Evolutionary conservation across 2,113 vertebrate species (phyloP).

Genomic region (Sprattus sprattus): DNA sequence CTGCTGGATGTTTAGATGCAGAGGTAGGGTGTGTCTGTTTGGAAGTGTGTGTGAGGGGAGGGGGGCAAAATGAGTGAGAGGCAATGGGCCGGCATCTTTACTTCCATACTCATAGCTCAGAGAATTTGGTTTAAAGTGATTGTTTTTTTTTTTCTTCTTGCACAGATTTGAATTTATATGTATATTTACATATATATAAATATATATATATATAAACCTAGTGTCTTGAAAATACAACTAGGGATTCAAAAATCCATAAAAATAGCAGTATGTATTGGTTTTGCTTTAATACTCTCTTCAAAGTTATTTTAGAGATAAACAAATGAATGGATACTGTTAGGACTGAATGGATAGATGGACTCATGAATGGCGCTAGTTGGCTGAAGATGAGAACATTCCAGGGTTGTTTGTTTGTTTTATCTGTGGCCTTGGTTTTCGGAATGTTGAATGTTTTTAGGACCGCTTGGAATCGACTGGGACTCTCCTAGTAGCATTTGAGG

Average conservation of each 20-base stretch:
- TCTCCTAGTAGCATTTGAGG: background rate
- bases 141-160: conserved; percentile 70
- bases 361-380: conserved; percentile 50
- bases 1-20: conserved; percentile 15
- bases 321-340: conserved; percentile 9
- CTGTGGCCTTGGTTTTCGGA: conserved; percentile 62
- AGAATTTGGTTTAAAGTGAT: conserved; percentile 68
- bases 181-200: conserved; percentile 57
- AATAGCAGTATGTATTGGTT: conserved; percentile 69
- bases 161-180: conserved; percentile 72
- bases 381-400: conserved; percentile 67
- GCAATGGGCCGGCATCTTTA: conserved; percentile 48
- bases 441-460: background rate
- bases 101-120: conserved; percentile 54
- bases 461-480: background rate
- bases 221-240: conserved; percentile 75
- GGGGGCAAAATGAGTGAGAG: conserved; percentile 22
- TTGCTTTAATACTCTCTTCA: conserved; percentile 39
- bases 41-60: background rate
- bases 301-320: conserved; percentile 31
- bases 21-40: background rate
- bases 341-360: conserved; percentile 22
- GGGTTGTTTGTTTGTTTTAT: conserved; percentile 56
- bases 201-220: conserved; percentile 74
- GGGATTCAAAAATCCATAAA: conserved; percentile 71